Evolutionary conservation across 2,113 vertebrate genomes (phyloP).

Genomic region (Crypturellus undulatus): DNA sequence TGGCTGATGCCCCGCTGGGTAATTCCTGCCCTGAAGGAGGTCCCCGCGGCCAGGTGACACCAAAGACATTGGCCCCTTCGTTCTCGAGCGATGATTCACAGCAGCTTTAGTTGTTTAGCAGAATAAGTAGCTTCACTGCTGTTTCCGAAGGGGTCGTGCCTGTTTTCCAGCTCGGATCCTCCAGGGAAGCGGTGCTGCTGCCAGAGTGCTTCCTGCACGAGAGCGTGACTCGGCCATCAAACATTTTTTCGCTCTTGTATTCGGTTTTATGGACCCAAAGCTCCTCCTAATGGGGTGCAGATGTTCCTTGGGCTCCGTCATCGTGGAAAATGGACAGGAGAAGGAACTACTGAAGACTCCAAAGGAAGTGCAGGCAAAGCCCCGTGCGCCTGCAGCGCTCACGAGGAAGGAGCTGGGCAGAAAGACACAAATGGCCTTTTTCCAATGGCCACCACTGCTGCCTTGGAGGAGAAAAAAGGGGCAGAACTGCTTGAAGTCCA

Average conservation of each 20-base stretch:
- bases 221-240: background rate
- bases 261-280: conserved; percentile 36
- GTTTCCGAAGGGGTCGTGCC: background rate
- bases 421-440: background rate
- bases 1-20: background rate
- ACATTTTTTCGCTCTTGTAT: conserved; percentile 23
- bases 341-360: conserved; percentile 6
- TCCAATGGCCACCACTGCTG: background rate
- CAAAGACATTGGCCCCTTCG: background rate
- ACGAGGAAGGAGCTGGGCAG: background rate
- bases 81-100: background rate
- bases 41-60: background rate
- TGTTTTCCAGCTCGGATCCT: conserved; percentile 15
- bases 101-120: background rate
- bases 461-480: background rate
- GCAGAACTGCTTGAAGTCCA: background rate
- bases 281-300: conserved; percentile 47
- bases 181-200: background rate
- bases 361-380: background rate
- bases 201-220: conserved; percentile 52
- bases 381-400: rapidly evolving
- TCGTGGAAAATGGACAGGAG: background rate
- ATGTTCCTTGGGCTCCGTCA: conserved; percentile 39
- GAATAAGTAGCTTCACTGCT: background rate
- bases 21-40: background rate